phyloP scores from a whole-genome alignment of 2,888 invertebrate species.

The Aleiodes leptofemur region DNA sequence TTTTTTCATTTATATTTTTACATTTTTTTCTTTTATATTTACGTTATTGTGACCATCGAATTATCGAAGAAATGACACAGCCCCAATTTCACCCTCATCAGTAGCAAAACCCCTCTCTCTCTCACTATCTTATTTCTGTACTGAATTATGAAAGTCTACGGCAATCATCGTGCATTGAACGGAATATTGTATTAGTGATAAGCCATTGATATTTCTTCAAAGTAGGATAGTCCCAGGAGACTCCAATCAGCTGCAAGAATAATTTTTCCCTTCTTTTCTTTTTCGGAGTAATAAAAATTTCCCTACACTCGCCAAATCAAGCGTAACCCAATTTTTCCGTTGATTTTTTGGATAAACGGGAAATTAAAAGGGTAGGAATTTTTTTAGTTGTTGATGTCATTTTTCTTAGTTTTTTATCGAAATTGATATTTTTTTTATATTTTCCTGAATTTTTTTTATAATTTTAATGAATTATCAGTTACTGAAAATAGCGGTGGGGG shows the following conservation, averaged over 20 bases:
- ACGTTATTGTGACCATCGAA: conserved; percentile 42
- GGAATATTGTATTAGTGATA: conserved; percentile 72
- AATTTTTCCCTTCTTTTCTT: conserved; percentile 60
- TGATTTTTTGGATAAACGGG: not conserved
- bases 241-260: conserved; percentile 73
- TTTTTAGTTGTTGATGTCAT: not conserved
- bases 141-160: conserved; percentile 51
- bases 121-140: not conserved
- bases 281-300: conserved; percentile 8
- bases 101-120: not conserved
- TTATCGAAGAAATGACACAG: conserved; percentile 40
- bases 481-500: no score
- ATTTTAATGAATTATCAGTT: no score
- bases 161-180: conserved; percentile 71
- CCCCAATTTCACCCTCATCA: conserved; percentile 33
- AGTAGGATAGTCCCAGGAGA: conserved; percentile 66
- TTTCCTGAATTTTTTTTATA: no score
- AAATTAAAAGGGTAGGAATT: not conserved
- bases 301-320: conserved; percentile 37
- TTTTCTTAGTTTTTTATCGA: no score
- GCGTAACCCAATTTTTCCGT: conserved; percentile 30
- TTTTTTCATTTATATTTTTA: conserved; percentile 3
- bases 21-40: not conserved
- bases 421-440: no score
- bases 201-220: conserved; percentile 72